A percentile compares a stretch with the other conserved stretches of the same genome.
Conservation (phyloP, 2,797 vertebrate genomes). For the Benthosema pterotum region DNA sequence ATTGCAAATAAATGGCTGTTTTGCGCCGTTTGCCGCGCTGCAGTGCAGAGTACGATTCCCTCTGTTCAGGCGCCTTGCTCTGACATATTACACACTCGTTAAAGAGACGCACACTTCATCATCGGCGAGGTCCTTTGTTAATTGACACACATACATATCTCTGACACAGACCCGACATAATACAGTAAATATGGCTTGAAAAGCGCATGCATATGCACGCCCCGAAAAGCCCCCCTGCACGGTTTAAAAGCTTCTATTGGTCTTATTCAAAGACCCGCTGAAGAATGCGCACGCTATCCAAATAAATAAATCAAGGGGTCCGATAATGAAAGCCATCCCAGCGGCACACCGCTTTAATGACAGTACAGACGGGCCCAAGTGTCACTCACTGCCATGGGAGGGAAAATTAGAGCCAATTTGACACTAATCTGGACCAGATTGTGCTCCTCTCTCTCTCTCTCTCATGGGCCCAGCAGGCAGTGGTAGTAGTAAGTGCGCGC, state of each 20-base stretch:
- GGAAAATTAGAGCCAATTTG: constrained; percentile 75
- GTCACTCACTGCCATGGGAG: constrained; percentile 70
- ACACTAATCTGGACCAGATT: constrained; percentile 74
- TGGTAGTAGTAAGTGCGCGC: constrained; percentile 13
- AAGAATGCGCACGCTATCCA: constrained; percentile 67
- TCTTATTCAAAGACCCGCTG: constrained; percentile 47
- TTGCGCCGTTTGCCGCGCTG: constrained; percentile 24
- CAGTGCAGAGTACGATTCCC: constrained; percentile 18
- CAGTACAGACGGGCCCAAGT: constrained; percentile 59
- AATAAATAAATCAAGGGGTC: constrained; percentile 73
- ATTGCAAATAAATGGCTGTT: constrained; percentile 34
- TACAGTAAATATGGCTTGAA: neutral
- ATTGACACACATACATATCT: constrained; percentile 29
- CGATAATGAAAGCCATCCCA: constrained; percentile 76
- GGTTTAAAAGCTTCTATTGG: constrained; percentile 53
- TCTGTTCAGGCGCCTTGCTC: constrained; percentile 26
- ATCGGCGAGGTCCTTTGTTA: constrained; percentile 25
- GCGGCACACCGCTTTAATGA: constrained; percentile 67
- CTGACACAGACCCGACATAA: constrained; percentile 3
- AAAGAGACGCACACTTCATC: constrained; percentile 34
- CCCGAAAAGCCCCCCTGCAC: constrained; percentile 28
- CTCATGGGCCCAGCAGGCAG: constrained; percentile 22
- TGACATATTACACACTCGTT: constrained; percentile 33
- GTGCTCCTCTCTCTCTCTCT: constrained; percentile 29
- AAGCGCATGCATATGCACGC: neutral